Conservation (phyloP, 2,797 vertebrate species). For the Poeciliopsis gracilis region DNA sequence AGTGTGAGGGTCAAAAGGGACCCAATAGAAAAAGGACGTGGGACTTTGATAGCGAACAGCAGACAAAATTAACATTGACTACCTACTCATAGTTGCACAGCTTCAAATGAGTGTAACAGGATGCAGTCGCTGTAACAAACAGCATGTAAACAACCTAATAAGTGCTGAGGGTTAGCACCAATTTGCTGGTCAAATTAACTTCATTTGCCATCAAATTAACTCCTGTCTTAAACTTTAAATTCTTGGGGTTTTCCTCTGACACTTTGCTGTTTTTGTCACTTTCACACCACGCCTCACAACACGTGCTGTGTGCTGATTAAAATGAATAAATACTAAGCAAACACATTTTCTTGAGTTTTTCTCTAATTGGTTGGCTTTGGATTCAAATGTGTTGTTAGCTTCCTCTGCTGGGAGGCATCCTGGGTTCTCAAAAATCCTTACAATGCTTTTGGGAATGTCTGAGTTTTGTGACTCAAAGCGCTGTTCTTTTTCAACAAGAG, state of each 20-base stretch:
- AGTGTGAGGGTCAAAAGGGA: slow-evolving; percentile 56
- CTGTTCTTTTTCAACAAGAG: slow-evolving; percentile 74
- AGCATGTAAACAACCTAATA: slow-evolving; percentile 11
- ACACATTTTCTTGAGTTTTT: slow-evolving; percentile 41
- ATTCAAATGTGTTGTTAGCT: slow-evolving; percentile 40
- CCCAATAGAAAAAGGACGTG: slow-evolving; percentile 59
- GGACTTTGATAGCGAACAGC: slow-evolving; percentile 59
- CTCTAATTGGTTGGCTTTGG: slow-evolving; percentile 25
- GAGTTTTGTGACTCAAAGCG: slow-evolving; percentile 39
- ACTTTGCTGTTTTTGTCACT: background rate
- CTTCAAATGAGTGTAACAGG: slow-evolving; percentile 69
- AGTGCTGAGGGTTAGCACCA: background rate
- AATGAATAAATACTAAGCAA: slow-evolving; percentile 19
- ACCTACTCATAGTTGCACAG: slow-evolving; percentile 71
- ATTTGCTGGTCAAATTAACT: slow-evolving; percentile 21
- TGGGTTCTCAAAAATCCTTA: slow-evolving; percentile 59
- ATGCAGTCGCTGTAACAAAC: background rate
- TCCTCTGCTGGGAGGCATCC: slow-evolving; percentile 56
- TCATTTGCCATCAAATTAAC: background rate
- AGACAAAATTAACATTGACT: slow-evolving; percentile 73
- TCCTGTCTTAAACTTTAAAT: background rate
- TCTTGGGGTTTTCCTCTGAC: background rate
- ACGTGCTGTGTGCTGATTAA: slow-evolving; percentile 13
- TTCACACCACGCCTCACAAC: slow-evolving; percentile 22
- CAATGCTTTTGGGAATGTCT: slow-evolving; percentile 32